Base-by-base conservation (phyloP, 1,140 invertebrate genomes). In the Trypoxylus dichotomus region DNA sequence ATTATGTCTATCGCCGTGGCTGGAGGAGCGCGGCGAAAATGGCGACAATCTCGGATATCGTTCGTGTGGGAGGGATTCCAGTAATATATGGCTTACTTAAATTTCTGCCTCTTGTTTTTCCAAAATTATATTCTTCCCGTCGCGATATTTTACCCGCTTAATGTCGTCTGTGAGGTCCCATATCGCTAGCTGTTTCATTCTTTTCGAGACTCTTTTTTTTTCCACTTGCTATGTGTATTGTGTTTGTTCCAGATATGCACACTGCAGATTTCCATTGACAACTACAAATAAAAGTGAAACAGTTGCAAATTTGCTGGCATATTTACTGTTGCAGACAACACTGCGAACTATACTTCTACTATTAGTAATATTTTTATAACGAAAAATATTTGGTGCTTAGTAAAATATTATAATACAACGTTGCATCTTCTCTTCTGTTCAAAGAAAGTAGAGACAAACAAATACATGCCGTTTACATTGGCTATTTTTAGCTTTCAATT, bases 31-130 rank as follows among this genome's bases (percentile, higher is more conserved):
- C 77, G 79, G 75, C 78, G 80, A 80, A 80, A 82, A 82, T 82
- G 80, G 79, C 80, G 78, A 80, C 82, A 82, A 83, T 83, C 80
- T 81, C 77, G 79, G 74, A 80, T 80, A 83, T 83, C 76, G 81
- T 78, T 80, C 75, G 80, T 75, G 76, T 19, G 81, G 81, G 79
- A 78, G 80, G 77, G 32, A 41, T 78, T 78, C 71, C 27, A 27
- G 71, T 73, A 73, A 73, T 73, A 73, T 73, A 73, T 73, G 27
- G 71, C 71, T 73, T 73, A 73, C 71, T 73, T 73, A 73, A 73
- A 73, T 73, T 73, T 41, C 37, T 32, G 71, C 71, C 71, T 73
- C 71, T 73, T 73, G 71, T 73, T 73, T 41, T 73, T 41, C 29
- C 29, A 42, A 73, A 73, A 73, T 73, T 73, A 73, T 73, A 73